phyloP scores from a whole-genome alignment of 2,888 invertebrate genomes.

The Anorthoa munda region DNA sequence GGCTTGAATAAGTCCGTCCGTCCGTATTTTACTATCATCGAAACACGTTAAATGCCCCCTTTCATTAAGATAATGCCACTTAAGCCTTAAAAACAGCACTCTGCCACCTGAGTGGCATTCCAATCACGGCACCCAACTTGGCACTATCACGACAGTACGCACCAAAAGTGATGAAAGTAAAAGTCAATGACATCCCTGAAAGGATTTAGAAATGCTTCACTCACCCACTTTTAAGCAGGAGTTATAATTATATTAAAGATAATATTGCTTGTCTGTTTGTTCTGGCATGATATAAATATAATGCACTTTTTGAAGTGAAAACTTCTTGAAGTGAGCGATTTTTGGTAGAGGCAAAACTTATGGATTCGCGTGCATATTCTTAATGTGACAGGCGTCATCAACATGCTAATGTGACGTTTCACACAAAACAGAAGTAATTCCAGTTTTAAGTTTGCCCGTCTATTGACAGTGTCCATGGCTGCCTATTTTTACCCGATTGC shows the following conservation, averaged over 20 bases:
- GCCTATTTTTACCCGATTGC: too few relatives aligned
- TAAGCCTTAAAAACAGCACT: slow-evolving; percentile 8
- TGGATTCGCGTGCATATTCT: too few relatives aligned
- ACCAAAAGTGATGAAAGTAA: slow-evolving; percentile 60
- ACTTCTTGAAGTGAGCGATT: too few relatives aligned
- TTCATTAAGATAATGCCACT: slow-evolving; percentile 43
- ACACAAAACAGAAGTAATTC: too few relatives aligned
- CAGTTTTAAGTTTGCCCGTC: too few relatives aligned
- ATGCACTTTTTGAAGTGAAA: background rate
- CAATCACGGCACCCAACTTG: slow-evolving; percentile 35
- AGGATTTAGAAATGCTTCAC: slow-evolving; percentile 52
- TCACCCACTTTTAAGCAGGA: slow-evolving; percentile 35
- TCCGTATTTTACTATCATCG: background rate
- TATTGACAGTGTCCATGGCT: too few relatives aligned
- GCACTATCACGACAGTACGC: slow-evolving; percentile 21
- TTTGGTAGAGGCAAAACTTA: too few relatives aligned
- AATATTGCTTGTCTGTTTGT: slow-evolving; percentile 18
- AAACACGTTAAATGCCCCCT: background rate
- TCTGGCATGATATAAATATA: background rate
- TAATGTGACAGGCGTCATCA: too few relatives aligned
- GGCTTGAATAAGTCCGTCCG: too few relatives aligned
- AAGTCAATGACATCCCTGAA: slow-evolving; percentile 61
- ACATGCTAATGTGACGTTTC: too few relatives aligned
- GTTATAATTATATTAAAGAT: background rate
- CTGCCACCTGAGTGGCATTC: slow-evolving; percentile 40